These are phyloP conservation scores for Myopa tessellatipennis DNA, from an alignment of 2,888 invertebrate species.

Conservation along the genomic window DNA sequence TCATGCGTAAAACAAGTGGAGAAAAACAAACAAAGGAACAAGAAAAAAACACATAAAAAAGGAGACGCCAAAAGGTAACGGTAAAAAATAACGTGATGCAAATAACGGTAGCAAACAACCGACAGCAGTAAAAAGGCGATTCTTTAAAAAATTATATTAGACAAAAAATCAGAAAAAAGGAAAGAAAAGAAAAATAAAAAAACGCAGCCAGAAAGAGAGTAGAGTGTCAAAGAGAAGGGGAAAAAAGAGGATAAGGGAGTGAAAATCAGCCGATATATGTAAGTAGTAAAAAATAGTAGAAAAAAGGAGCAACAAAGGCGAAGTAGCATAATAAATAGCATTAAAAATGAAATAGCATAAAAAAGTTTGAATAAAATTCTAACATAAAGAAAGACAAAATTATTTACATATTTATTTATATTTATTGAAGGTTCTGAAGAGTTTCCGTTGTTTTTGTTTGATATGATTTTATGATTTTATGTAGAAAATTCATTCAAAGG, in stretches of 20 bases:
- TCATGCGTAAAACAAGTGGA: constrained; percentile 37
- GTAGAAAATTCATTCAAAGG: constrained; percentile 2
- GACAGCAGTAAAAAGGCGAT: too few species aligned
- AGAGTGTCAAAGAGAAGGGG: not conserved
- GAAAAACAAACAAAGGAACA: not conserved
- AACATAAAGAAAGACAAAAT: too few species aligned
- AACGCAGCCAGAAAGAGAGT: not conserved
- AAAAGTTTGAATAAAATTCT: not conserved
- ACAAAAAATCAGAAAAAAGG: not conserved
- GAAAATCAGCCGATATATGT: too few species aligned
- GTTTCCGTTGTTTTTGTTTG: not conserved
- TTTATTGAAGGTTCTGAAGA: not conserved
- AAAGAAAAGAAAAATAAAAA: not conserved
- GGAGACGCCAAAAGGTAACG: not conserved
- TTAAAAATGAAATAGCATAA: too few species aligned
- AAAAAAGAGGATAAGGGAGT: not conserved
- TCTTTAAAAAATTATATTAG: not conserved
- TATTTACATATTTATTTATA: not conserved
- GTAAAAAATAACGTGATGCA: not conserved
- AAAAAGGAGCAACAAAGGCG: not conserved
- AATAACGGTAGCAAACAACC: too few species aligned
- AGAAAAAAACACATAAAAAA: not conserved
- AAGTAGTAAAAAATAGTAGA: not conserved
- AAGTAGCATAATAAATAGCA: too few species aligned
- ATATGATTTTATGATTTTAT: constrained; percentile 2